These are phyloP conservation scores for Probosciger aterrimus DNA, from an alignment of 2,113 vertebrate genomes.

Conservation along the genomic window DNA sequence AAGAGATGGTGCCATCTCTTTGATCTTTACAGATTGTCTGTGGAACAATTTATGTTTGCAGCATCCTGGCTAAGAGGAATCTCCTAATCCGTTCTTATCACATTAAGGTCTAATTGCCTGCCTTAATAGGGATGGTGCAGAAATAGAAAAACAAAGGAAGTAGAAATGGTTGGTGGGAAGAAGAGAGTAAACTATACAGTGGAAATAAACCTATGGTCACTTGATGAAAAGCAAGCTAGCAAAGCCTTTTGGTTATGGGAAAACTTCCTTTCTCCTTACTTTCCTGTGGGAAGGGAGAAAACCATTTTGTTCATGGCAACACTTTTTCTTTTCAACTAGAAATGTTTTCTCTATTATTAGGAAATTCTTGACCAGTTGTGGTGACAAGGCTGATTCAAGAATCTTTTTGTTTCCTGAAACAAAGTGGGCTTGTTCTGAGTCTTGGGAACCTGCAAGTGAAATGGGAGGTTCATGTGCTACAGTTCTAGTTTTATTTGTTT, in stretches of 20 bases:
- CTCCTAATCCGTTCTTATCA: neutral
- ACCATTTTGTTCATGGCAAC: neutral
- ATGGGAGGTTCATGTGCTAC: neutral
- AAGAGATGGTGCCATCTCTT: neutral
- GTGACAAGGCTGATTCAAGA: neutral
- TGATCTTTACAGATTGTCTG: neutral
- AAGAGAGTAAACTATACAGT: neutral
- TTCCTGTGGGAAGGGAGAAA: conserved; percentile 61
- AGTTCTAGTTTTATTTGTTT: conserved; percentile 30
- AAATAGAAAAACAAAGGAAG: neutral
- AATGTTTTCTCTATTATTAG: neutral
- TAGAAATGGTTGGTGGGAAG: neutral
- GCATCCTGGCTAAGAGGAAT: neutral
- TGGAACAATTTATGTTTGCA: neutral
- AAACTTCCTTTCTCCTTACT: neutral
- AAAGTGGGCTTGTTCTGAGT: conserved; percentile 34
- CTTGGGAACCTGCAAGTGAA: conserved; percentile 46
- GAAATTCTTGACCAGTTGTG: conserved; percentile 9
- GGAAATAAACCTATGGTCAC: neutral
- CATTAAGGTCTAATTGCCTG: neutral
- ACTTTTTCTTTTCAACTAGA: conserved; percentile 1
- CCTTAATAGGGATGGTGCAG: neutral
- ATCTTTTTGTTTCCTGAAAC: conserved; percentile 48
- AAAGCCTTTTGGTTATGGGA: conserved; percentile 37
- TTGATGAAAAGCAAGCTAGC: conserved; percentile 22